phyloP scores from a whole-genome alignment of 30 jellyfish, hydroid and myxozoan genomes.

The Chironex yamaguchii region DNA sequence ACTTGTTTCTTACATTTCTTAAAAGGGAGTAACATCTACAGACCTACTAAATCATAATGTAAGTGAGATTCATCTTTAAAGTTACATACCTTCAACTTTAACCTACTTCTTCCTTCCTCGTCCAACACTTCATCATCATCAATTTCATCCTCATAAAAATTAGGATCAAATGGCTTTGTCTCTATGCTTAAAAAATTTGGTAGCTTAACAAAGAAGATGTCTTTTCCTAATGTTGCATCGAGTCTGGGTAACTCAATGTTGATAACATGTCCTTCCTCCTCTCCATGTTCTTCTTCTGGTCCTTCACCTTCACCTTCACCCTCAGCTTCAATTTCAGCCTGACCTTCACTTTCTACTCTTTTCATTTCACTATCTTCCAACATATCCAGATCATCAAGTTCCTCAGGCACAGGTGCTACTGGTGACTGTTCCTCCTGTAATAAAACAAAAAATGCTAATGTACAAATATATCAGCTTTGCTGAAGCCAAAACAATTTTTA shows the following conservation, averaged over 20 bases:
- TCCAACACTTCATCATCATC: constrained; percentile 93
- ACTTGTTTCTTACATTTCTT: too few relatives aligned
- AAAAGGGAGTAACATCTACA: too few relatives aligned
- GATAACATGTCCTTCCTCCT: constrained; percentile 83
- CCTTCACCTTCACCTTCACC: constrained; percentile 54
- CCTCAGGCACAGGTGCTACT: neutral
- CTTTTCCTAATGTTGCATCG: constrained; percentile 82
- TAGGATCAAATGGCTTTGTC: constrained; percentile 92
- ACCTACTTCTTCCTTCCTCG: constrained; percentile 97
- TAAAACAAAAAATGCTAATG: neutral
- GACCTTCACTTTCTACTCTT: constrained; percentile 38
- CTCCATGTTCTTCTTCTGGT: constrained; percentile 64
- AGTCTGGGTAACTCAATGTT: constrained; percentile 89
- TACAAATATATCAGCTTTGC: too few relatives aligned
- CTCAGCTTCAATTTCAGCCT: neutral
- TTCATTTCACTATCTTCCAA: neutral
- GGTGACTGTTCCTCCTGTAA: neutral
- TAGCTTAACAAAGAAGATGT: constrained; percentile 81
- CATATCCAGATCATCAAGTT: constrained; percentile 1
- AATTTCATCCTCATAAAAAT: constrained; percentile 84
- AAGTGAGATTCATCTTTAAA: too few relatives aligned
- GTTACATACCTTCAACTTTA: constrained; percentile 86
- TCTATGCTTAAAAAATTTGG: constrained; percentile 96
- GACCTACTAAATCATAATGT: too few relatives aligned
- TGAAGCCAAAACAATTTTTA: too few relatives aligned